Base-by-base conservation (phyloP, 2,888 invertebrate genomes). In the Microplitis deprimator region DNA sequence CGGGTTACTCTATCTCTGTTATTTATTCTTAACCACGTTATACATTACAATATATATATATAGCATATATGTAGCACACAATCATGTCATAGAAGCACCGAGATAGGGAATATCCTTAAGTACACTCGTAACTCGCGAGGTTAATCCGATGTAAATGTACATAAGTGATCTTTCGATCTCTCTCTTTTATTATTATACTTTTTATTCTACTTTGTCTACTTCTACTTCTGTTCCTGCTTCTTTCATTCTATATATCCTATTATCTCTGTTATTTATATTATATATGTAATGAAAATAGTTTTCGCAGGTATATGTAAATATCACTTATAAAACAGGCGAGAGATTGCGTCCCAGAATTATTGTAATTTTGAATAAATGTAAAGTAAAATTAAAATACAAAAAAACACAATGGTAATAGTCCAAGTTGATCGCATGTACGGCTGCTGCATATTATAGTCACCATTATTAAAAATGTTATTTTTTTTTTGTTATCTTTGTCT, bases 101-200 rank as follows among this genome's bases (percentile, higher is more conserved):
- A 68, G 50, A 40, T 20, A 71, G 61, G 61, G 61, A 61, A 71
- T 71, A 71, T 71, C 61, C 39, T 38, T 8, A 39, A 71, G 16
- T 60, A 71, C n/a, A 71, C 62, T 16, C 40, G 39, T 73, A 67
- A 65, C 29, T 73, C 65, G 61, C 10, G 38, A 77, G 77, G 73
- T 77, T 79, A 77, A 81, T 81, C 77, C 77, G 73, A 81, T 79
- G 79, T 73, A 79, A 81, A 81, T 81, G 40, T 69, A 78, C 75
- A 79, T 74, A 72, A 80, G 70, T 76, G 74, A 65, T 71, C 64
- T 70, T 59, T 16, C 60, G 13, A 16, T 29, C 41, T 71, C 39
- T 50, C 59, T 39, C 16, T 68, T 68, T 40, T 62, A 40, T 62
- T 62, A 39, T 10, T 41, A 74, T 61, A 39, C 38, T 60, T 60